Evolutionary conservation across 1,140 invertebrate genomes (phyloP).

Genomic region (Coenobita brevimanus): DNA sequence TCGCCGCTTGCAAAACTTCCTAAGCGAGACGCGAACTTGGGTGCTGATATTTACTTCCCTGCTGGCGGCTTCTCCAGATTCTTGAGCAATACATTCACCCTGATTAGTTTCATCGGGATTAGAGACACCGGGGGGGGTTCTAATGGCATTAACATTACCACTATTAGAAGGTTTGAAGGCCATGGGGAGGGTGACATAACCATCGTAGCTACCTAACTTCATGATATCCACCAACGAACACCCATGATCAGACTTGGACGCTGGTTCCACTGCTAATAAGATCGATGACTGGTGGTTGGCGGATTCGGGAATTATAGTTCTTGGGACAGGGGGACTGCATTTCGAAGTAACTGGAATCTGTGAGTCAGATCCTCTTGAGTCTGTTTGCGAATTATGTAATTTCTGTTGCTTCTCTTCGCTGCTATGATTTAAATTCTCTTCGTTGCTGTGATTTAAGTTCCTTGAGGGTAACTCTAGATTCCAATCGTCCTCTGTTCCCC

Average conservation of each 20-base stretch:
- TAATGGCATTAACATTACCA: neutral
- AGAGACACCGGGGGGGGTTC: neutral
- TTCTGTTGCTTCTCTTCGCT: no score
- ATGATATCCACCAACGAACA: conserved; percentile 45
- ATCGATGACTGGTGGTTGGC: conserved; percentile 33
- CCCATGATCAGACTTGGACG: neutral
- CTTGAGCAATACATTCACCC: neutral
- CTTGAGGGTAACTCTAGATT: no score
- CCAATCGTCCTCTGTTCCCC: no score
- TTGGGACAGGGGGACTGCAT: neutral
- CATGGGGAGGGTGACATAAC: conserved; percentile 49
- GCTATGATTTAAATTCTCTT: no score
- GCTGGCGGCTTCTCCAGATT: neutral
- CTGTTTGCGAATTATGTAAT: no score
- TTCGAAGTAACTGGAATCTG: no score
- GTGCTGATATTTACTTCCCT: conserved; percentile 37
- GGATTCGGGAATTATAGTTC: conserved; percentile 36
- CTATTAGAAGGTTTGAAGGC: conserved; percentile 23
- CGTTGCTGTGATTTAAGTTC: no score
- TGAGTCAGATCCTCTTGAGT: no score
- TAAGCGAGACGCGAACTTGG: conserved; percentile 42
- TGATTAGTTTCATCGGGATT: neutral
- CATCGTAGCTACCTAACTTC: conserved; percentile 47
- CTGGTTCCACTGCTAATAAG: conserved; percentile 14
- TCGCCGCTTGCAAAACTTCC: conserved; percentile 40